These are phyloP conservation scores for Pelecanoides urinatrix DNA, from an alignment of 2,113 vertebrate genomes.

Conservation along the genomic window DNA sequence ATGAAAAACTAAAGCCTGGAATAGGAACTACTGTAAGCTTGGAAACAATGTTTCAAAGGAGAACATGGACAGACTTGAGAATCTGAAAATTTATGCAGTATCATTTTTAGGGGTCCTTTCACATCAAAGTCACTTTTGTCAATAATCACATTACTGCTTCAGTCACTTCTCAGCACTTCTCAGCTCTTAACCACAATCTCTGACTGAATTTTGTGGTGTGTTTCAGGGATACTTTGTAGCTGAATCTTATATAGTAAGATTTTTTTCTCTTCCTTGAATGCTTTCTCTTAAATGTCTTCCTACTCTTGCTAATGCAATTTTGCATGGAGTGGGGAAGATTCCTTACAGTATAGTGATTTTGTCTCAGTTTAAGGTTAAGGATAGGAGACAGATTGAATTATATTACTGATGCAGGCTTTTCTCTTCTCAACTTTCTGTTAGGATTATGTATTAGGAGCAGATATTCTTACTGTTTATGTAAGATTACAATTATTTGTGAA, in stretches of 20 bases:
- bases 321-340: not conserved
- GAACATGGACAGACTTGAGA: constrained; percentile 10
- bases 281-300: not conserved
- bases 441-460: not conserved
- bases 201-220: not conserved
- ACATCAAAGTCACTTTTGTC: not conserved
- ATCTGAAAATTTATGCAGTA: constrained; percentile 22
- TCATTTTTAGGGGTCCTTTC: not conserved
- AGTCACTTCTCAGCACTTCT: not conserved
- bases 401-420: not conserved
- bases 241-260: not conserved
- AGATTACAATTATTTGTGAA: not conserved
- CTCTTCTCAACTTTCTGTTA: not conserved
- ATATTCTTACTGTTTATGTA: not conserved
- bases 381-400: not conserved
- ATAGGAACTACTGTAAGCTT: constrained; percentile 3
- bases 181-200: not conserved
- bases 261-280: not conserved
- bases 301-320: not conserved
- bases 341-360: not conserved
- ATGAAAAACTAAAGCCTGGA: constrained; percentile 35
- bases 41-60: not conserved
- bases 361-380: not conserved
- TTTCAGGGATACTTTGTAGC: not conserved
- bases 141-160: not conserved